Conservation (phyloP, 2,888 invertebrate species). For the Pterobdella sp. region DNA sequence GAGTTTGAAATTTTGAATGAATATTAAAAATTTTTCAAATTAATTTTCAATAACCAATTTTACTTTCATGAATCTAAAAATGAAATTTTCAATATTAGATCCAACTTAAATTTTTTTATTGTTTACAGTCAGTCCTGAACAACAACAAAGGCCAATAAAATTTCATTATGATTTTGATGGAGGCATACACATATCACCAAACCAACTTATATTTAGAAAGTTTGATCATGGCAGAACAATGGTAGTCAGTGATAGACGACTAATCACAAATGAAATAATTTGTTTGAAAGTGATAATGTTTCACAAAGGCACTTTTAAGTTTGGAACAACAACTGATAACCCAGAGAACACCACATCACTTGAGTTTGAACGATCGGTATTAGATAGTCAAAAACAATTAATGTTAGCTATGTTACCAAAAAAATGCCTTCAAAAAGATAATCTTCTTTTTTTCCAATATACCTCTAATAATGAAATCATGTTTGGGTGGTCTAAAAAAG, state of each 20-base stretch:
- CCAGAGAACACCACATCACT: not conserved
- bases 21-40: conserved; percentile 9
- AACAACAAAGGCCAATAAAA: not conserved
- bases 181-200: conserved; percentile 18
- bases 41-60: not conserved
- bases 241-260: conserved; percentile 18
- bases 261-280: conserved; percentile 18
- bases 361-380: not conserved
- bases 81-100: not conserved
- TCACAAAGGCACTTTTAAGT: conserved; percentile 22
- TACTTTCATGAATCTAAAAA: not conserved
- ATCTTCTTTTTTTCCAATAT: conserved; percentile 16
- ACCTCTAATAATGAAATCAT: conserved; percentile 5
- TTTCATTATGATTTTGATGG: conserved; percentile 11
- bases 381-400: not conserved
- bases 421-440: conserved; percentile 11
- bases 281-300: conserved; percentile 26
- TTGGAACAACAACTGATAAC: conserved; percentile 17
- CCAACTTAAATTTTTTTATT: not conserved
- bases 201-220: conserved; percentile 14
- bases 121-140: not conserved
- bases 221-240: conserved; percentile 19
- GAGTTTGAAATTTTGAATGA: not conserved
- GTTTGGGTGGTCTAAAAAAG: conserved; percentile 23
- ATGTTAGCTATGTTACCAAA: not conserved